A percentile compares a stretch with the other conserved stretches of the same genome.
These are phyloP conservation scores for Rhamnusium bicolor DNA, from an alignment of 2,888 invertebrate species.

Conservation along the genomic window DNA sequence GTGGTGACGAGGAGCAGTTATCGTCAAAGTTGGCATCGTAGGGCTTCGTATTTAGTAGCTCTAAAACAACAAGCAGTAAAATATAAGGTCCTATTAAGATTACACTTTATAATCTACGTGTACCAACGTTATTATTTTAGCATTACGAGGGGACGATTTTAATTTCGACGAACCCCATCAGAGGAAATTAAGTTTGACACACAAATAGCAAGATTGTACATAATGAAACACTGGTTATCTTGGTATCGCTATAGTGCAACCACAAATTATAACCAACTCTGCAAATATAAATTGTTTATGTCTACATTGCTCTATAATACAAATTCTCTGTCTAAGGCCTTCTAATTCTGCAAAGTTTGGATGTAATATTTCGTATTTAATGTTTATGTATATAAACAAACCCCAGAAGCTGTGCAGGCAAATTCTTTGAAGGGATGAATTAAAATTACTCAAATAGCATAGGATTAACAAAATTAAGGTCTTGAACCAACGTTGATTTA, in stretches of 20 bases:
- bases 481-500: too few species aligned
- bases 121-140: slow-evolving; percentile 52
- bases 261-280: slow-evolving; percentile 42
- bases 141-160: slow-evolving; percentile 55
- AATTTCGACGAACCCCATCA: slow-evolving; percentile 51
- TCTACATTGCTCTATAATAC: slow-evolving; percentile 26
- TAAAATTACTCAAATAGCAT: neutral
- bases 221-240: slow-evolving; percentile 49
- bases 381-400: neutral
- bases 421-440: neutral
- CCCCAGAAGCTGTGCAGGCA: neutral
- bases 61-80: slow-evolving; percentile 60
- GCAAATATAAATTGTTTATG: slow-evolving; percentile 46
- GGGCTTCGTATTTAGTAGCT: slow-evolving; percentile 55
- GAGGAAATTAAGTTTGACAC: slow-evolving; percentile 58
- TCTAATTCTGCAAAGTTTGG: slow-evolving; percentile 1
- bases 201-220: slow-evolving; percentile 51
- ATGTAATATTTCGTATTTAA: too few species aligned
- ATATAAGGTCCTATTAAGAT: slow-evolving; percentile 59
- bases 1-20: slow-evolving; percentile 58
- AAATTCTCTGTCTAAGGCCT: neutral
- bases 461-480: too few species aligned
- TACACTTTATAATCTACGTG: slow-evolving; percentile 61
- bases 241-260: slow-evolving; percentile 43
- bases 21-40: slow-evolving; percentile 54